Evolutionary conservation across 2,797 vertebrate species (phyloP).

Genomic region (Paramormyrops hopkinsi): DNA sequence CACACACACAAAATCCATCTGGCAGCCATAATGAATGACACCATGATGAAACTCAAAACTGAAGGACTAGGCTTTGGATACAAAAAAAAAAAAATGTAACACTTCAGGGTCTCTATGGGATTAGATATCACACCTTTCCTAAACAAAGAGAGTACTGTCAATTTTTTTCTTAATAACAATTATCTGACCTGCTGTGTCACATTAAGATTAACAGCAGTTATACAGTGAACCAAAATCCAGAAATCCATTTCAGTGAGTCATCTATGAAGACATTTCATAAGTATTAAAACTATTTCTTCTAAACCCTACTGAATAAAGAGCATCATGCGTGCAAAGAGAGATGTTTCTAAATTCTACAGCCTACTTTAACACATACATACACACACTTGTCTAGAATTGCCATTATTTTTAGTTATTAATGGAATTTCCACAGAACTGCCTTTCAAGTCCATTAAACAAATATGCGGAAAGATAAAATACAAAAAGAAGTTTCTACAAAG

Average conservation of each 20-base stretch:
- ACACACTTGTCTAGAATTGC: neutral
- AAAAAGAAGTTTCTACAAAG: neutral
- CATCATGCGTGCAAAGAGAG: neutral
- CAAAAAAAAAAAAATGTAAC: neutral
- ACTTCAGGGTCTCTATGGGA: neutral
- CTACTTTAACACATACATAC: neutral
- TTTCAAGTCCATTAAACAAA: neutral
- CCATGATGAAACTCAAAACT: neutral
- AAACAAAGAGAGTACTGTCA: neutral
- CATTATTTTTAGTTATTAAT: neutral
- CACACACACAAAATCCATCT: neutral
- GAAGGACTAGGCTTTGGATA: neutral
- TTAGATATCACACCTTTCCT: conserved; percentile 1
- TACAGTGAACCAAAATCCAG: neutral
- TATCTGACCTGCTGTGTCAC: neutral
- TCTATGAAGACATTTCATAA: neutral
- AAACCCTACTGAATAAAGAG: neutral
- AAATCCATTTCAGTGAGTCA: neutral
- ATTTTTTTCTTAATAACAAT: neutral
- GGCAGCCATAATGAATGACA: neutral
- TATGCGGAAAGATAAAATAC: neutral
- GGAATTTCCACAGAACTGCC: neutral
- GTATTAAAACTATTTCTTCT: neutral
- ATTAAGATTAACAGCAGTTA: neutral
- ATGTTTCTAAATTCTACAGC: neutral